phyloP scores from a whole-genome alignment of 2,797 vertebrate genomes.

The Pachyuromys duprasi region DNA sequence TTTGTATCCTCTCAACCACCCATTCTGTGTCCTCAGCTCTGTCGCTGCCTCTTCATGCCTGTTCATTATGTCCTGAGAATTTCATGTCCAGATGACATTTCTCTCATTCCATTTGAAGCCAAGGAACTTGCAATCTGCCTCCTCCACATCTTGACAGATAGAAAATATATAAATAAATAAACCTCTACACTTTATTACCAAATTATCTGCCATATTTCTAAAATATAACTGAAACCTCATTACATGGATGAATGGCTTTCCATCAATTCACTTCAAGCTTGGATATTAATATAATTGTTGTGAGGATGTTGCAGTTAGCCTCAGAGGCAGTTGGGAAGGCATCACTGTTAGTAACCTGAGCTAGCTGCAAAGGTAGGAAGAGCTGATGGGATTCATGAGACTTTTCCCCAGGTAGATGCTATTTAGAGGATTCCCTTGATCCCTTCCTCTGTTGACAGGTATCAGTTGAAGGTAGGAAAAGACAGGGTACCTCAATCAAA shows the following conservation, averaged over 20 bases:
- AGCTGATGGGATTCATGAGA: background rate
- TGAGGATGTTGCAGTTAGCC: slow-evolving; percentile 25
- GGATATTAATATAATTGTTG: slow-evolving; percentile 73
- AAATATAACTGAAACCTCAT: slow-evolving; percentile 76
- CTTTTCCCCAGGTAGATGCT: background rate
- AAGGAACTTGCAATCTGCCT: background rate
- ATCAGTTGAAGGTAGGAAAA: no score
- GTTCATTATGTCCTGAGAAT: background rate
- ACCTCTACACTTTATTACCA: slow-evolving; percentile 50
- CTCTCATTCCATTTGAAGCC: slow-evolving; percentile 34
- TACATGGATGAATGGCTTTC: slow-evolving; percentile 79
- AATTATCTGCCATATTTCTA: slow-evolving; percentile 68
- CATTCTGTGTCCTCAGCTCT: background rate
- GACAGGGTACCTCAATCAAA: background rate
- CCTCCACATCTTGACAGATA: slow-evolving; percentile 28
- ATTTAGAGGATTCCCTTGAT: background rate
- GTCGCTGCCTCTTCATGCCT: background rate
- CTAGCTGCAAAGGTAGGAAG: background rate
- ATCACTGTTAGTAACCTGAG: background rate
- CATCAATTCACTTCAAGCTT: slow-evolving; percentile 65
- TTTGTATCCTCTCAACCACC: background rate
- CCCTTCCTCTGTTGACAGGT: background rate
- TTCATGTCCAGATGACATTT: slow-evolving; percentile 24
- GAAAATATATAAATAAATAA: slow-evolving; percentile 55
- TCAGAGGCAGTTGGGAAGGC: slow-evolving; percentile 1